Conservation (phyloP, 2,888 invertebrate genomes). For the Drosophila infuscata region DNA sequence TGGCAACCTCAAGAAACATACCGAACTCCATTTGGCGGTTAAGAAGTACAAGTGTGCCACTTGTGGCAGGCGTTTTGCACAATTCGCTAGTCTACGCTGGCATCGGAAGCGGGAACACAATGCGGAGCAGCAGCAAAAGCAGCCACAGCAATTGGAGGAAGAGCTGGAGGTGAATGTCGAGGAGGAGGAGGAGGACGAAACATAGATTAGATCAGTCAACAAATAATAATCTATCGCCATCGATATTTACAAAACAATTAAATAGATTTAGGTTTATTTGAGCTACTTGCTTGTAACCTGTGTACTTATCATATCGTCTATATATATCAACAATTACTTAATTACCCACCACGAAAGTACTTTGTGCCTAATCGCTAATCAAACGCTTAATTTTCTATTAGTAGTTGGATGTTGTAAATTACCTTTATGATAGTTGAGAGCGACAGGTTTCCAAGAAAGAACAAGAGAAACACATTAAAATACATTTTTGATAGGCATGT, state of each 20-base stretch:
- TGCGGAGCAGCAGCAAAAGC: constrained; percentile 29
- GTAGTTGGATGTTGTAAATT: constrained; percentile 29
- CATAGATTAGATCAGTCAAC: neutral
- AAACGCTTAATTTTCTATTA: constrained; percentile 42
- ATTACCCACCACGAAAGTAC: constrained; percentile 8
- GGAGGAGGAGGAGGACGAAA: neutral
- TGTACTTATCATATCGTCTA: constrained; percentile 59
- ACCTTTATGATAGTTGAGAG: neutral
- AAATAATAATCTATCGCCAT: constrained; percentile 7
- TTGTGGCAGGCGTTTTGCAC: constrained; percentile 77
- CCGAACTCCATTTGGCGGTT: constrained; percentile 73
- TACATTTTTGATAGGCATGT: neutral
- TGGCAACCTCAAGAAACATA: constrained; percentile 80
- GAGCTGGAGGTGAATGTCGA: neutral
- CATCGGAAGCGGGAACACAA: constrained; percentile 68
- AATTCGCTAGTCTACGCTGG: constrained; percentile 79
- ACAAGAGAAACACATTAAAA: neutral
- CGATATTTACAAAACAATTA: constrained; percentile 40
- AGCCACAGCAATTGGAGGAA: constrained; percentile 9
- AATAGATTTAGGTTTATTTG: constrained; percentile 22
- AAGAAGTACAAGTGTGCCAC: constrained; percentile 79
- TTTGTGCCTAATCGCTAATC: constrained; percentile 40
- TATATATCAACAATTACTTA: constrained; percentile 37
- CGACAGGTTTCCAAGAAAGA: neutral
- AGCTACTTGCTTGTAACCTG: constrained; percentile 33